These are phyloP conservation scores for Polydrusus cervinus DNA, from an alignment of 2,888 invertebrate species.

Conservation along the genomic window DNA sequence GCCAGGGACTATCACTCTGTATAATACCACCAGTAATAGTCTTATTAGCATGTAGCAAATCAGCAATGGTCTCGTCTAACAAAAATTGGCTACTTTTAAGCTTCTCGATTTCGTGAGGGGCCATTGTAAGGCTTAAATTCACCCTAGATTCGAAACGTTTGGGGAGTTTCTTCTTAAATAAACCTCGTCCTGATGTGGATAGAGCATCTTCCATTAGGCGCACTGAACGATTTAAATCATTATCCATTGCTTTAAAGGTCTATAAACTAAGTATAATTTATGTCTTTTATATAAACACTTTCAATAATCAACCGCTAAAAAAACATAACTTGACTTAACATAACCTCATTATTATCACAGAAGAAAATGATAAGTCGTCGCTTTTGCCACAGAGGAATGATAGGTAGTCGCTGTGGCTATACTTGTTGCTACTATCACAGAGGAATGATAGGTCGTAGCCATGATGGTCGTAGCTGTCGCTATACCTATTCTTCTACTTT, in stretches of 20 bases:
- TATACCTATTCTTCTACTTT: no score
- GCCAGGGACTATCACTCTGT: constrained; percentile 65
- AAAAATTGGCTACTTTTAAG: constrained; percentile 49
- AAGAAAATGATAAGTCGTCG: no score
- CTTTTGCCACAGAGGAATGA: no score
- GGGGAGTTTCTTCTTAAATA: constrained; percentile 50
- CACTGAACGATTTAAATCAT: constrained; percentile 67
- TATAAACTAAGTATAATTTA: background rate
- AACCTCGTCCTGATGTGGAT: constrained; percentile 61
- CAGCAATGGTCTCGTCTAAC: constrained; percentile 57
- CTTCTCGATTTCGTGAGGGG: constrained; percentile 60
- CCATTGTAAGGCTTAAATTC: constrained; percentile 61
- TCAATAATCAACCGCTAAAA: background rate
- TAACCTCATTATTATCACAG: no score
- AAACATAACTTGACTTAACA: background rate
- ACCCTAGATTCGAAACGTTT: constrained; percentile 32
- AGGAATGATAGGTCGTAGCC: no score
- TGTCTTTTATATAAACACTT: background rate
- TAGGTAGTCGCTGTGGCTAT: no score
- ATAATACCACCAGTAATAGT: constrained; percentile 65
- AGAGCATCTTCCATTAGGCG: constrained; percentile 68
- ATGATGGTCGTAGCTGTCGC: no score
- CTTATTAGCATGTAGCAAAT: constrained; percentile 58
- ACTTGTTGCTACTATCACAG: no score
- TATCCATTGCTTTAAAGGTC: constrained; percentile 55